phyloP scores from a whole-genome alignment of 1,140 invertebrate genomes.

The Papilio polytes region DNA sequence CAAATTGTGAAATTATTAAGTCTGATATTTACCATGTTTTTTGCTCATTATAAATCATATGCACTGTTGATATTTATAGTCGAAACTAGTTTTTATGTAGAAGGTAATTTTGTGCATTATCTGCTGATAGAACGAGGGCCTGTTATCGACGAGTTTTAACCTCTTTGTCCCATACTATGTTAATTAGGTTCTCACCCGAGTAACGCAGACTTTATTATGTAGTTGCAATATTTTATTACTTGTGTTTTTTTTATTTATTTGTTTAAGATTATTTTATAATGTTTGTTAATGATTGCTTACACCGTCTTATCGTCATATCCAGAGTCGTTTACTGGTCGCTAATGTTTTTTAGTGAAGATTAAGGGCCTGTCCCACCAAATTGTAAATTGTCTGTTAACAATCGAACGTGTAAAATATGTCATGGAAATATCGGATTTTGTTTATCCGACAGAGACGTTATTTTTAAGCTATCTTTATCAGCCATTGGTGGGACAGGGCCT shows the following conservation, averaged over 20 bases:
- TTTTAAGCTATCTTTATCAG: too few relatives aligned
- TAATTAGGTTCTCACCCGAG: not conserved
- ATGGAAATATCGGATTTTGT: too few relatives aligned
- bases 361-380: too few relatives aligned
- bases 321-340: not conserved
- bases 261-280: not conserved
- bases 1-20: constrained; percentile 34
- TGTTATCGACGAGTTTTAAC: not conserved
- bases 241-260: not conserved
- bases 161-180: not conserved
- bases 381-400: too few relatives aligned
- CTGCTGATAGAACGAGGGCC: not conserved
- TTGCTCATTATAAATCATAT: constrained; percentile 26
- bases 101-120: not conserved
- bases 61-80: not conserved
- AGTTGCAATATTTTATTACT: not conserved
- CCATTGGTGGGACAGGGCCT: not conserved
- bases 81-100: not conserved
- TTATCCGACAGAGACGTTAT: too few relatives aligned
- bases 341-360: not conserved
- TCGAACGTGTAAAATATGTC: too few relatives aligned
- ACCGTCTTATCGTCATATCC: not conserved
- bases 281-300: not conserved
- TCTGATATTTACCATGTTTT: constrained; percentile 26
- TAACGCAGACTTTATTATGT: not conserved